Evolutionary conservation across 2,888 invertebrate genomes (phyloP).

Genomic region (Leptopilina myrica): DNA sequence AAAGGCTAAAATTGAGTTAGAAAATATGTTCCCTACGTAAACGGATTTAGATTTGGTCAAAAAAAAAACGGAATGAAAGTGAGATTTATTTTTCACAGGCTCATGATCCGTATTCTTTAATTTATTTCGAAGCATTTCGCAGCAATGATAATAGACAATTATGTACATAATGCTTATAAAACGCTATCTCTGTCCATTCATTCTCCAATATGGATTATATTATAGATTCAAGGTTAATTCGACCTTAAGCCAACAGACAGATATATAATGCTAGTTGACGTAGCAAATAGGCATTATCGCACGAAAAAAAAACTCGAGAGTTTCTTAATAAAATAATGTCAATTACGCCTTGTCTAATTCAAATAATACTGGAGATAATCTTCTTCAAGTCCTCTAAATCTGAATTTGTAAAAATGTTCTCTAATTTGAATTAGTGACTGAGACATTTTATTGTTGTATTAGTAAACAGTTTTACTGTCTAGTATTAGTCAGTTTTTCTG

Average conservation of each 20-base stretch:
- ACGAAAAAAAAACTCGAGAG: background rate
- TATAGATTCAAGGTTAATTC: conserved; percentile 12
- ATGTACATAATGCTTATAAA: conserved; percentile 4
- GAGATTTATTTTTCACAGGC: too few relatives aligned
- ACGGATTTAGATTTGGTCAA: too few relatives aligned
- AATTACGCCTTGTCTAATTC: background rate
- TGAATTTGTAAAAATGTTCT: too few relatives aligned
- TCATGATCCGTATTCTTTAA: background rate
- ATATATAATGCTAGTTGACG: conserved; percentile 12
- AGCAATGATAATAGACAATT: too few relatives aligned
- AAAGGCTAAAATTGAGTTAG: too few relatives aligned
- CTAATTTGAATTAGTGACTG: too few relatives aligned
- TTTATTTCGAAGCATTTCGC: background rate
- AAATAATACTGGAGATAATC: background rate
- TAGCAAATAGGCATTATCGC: background rate
- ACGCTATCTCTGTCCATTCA: background rate
- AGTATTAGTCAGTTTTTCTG: too few relatives aligned
- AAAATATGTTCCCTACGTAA: too few relatives aligned
- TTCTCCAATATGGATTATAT: conserved; percentile 20
- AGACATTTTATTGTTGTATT: too few relatives aligned
- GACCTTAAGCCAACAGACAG: background rate
- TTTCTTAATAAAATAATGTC: conserved; percentile 3
- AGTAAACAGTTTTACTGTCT: too few relatives aligned
- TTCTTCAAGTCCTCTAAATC: background rate
- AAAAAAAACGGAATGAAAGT: too few relatives aligned